phyloP scores from a whole-genome alignment of 2,113 vertebrate genomes.

The Rhea americana region DNA sequence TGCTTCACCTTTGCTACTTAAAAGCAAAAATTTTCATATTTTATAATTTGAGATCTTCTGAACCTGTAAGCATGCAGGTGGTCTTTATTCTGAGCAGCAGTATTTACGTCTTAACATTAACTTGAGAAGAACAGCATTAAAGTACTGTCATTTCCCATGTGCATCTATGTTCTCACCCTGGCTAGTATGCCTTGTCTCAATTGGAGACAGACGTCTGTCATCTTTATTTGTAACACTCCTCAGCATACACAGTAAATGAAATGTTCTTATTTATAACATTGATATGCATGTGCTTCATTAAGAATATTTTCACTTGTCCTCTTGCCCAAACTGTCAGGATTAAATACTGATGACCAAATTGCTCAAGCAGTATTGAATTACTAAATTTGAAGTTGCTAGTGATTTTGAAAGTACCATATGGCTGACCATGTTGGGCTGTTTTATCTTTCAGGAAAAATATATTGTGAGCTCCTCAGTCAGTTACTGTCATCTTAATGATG shows the following conservation, averaged over 20 bases:
- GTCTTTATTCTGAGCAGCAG: background rate
- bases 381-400: background rate
- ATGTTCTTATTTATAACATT: background rate
- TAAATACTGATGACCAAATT: background rate
- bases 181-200: background rate
- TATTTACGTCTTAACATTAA: background rate
- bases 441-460: background rate
- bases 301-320: background rate
- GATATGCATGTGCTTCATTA: background rate
- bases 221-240: background rate
- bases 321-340: background rate
- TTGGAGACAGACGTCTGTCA: background rate
- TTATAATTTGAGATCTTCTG: background rate
- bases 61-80: background rate
- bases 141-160: background rate
- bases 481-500: background rate
- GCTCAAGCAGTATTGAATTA: background rate
- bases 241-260: background rate
- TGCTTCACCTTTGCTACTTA: background rate
- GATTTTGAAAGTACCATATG: background rate
- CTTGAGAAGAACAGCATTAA: background rate
- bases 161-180: background rate
- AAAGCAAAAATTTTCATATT: background rate
- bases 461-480: background rate
- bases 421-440: background rate